Evolutionary conservation across 2,113 vertebrate species (phyloP), one percentile per base, ranked within the genome.

Genomic region (Benitochromis conjunctus): DNA sequence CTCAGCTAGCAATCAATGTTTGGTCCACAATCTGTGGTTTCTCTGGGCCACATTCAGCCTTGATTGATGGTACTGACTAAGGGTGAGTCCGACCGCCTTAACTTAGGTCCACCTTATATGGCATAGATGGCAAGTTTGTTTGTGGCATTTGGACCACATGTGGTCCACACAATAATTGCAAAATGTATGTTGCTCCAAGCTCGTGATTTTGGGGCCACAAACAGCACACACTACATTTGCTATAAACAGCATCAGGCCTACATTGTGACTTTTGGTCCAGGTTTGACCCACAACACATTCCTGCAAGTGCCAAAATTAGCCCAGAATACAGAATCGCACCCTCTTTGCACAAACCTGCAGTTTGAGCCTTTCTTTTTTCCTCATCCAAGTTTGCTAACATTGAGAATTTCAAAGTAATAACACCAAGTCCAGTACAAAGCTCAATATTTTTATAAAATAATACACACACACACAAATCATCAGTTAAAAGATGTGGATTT

Each of bases 301-400:
- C 41, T 48, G 5, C 9, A 29, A 48, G 26, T 74, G 3, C 26
- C 66, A 0, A 74, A 74, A 74, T 48, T 46, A 48, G 16, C 21
- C 66, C 64, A 71, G 64, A 46, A 3, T 4, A 26, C 9, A 74
- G 36, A 69, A 69, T 43, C 2, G 7, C 24, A 43, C 36, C 4
- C 0, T 6, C 2, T 1, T 41, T 41, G n/a, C 36, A 41, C 21
- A 66, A 66, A 41, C 24, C 36, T 41, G 0, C 62, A 24, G 36
- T 5, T 24, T 66, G 36, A 66, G 13, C 12, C n/a, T 41, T 43
- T 43, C n/a, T 43, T 38, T 51, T 38, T 14, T 24, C 0, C 7
- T 43, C n/a, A 43, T 16, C 38, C 36, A 43, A 69, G 38, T 4
- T 9, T 41, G 16, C 3, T 9, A 24, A 38, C 38, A 41, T 69